Conservation (phyloP, 2,113 vertebrate species). For the Laticauda laticaudata region DNA sequence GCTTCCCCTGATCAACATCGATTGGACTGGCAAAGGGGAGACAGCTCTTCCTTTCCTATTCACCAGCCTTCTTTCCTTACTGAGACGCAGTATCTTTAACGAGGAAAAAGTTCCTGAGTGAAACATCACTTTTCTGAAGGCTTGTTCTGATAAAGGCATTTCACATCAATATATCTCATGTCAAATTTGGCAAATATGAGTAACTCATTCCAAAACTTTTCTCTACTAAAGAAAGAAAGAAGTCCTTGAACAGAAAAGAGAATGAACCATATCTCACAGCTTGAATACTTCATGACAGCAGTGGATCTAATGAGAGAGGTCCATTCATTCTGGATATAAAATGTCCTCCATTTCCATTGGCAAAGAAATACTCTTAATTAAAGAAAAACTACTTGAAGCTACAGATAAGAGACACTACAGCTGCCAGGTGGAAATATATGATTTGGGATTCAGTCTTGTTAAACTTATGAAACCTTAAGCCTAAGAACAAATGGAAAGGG, state of each 20-base stretch:
- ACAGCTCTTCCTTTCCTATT: conserved; percentile 52
- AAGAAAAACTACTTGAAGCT: conserved; percentile 78
- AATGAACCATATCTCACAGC: conserved; percentile 72
- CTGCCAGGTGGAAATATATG: conserved; percentile 74
- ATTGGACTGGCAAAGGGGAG: conserved; percentile 33
- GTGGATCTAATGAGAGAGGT: conserved; percentile 79
- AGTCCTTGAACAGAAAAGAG: conserved; percentile 69
- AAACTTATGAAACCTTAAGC: conserved; percentile 67
- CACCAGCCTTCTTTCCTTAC: conserved; percentile 59
- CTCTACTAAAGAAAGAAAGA: conserved; percentile 47
- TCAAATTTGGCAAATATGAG: conserved; percentile 77
- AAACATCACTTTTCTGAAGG: conserved; percentile 72
- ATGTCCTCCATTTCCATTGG: conserved; percentile 75
- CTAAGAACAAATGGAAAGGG: conserved; percentile 16
- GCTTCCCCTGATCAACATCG: background rate
- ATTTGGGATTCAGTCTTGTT: conserved; percentile 73
- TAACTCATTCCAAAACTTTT: conserved; percentile 76
- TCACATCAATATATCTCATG: conserved; percentile 72
- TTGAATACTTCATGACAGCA: conserved; percentile 79
- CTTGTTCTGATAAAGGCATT: conserved; percentile 77
- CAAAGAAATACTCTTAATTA: conserved; percentile 79
- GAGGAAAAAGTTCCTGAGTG: conserved; percentile 67
- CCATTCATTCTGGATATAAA: conserved; percentile 78
- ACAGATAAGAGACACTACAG: conserved; percentile 64
- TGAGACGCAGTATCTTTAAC: conserved; percentile 72